Conservation (phyloP, 2,797 vertebrate genomes). For the Psittacula derbiana region DNA sequence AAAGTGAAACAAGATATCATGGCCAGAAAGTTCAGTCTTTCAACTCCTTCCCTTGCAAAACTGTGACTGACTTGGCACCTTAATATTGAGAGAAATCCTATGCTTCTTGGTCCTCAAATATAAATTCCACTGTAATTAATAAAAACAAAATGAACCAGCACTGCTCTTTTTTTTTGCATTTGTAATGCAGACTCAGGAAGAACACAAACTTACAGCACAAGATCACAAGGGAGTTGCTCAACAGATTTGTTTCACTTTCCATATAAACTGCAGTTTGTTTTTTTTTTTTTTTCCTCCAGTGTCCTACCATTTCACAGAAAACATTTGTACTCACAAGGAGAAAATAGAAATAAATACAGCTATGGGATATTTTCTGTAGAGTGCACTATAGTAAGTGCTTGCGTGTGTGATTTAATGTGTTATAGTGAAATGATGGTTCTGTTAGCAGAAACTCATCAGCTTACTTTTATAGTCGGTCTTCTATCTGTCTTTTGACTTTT, state of each 20-base stretch:
- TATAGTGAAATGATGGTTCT: neutral
- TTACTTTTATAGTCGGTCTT: neutral
- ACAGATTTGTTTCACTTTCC: constrained; percentile 40
- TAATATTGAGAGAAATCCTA: neutral
- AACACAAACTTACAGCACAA: neutral
- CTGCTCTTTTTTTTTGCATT: neutral
- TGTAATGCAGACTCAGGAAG: neutral
- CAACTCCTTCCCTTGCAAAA: neutral
- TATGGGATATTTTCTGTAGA: neutral
- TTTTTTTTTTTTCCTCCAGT: neutral
- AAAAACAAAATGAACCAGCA: neutral
- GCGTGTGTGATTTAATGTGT: neutral
- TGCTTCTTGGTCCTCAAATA: neutral
- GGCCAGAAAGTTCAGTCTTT: neutral
- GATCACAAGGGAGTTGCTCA: neutral
- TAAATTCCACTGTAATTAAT: neutral
- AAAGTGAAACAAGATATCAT: constrained; percentile 9
- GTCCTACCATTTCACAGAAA: neutral
- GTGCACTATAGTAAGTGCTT: constrained; percentile 37
- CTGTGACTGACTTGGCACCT: neutral
- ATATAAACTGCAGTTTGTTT: neutral
- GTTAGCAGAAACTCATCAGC: neutral
- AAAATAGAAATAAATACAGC: neutral
- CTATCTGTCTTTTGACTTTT: neutral
- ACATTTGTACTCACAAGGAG: neutral